A percentile compares a stretch with the other conserved stretches of the same genome.
phyloP scores from a whole-genome alignment of 2,113 vertebrate species.

The Nerophis ophidion region DNA sequence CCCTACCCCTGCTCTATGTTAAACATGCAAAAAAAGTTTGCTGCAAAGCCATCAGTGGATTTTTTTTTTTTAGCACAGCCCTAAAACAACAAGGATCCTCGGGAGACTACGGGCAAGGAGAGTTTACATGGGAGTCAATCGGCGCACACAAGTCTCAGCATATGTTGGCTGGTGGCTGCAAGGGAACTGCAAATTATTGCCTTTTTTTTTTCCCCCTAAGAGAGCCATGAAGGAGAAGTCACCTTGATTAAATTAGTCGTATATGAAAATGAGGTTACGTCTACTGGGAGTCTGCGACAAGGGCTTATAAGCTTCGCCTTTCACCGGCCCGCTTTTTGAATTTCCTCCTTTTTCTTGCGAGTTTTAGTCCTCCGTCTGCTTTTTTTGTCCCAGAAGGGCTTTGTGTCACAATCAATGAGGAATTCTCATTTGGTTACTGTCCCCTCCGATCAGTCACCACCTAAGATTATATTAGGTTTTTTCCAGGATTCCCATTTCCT shows the following conservation, averaged over 20 bases:
- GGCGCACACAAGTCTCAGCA: slow-evolving; percentile 54
- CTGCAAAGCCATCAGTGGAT: slow-evolving; percentile 6
- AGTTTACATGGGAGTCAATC: slow-evolving; percentile 38
- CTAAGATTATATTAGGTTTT: slow-evolving; percentile 52
- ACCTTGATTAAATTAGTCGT: slow-evolving; percentile 72
- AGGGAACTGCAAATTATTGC: slow-evolving; percentile 52
- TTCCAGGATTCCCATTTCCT: slow-evolving; percentile 4
- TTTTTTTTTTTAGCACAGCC: slow-evolving; percentile 35
- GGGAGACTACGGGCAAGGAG: slow-evolving; percentile 23
- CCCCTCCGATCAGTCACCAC: slow-evolving; percentile 37
- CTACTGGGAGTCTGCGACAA: slow-evolving; percentile 60
- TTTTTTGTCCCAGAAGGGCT: slow-evolving; percentile 52
- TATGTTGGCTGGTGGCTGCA: slow-evolving; percentile 56
- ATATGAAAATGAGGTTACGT: slow-evolving; percentile 69
- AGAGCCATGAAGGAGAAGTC: slow-evolving; percentile 59
- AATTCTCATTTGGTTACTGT: slow-evolving; percentile 50
- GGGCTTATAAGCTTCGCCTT: slow-evolving; percentile 58
- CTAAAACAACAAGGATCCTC: slow-evolving; percentile 47
- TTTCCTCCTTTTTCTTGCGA: slow-evolving; percentile 46
- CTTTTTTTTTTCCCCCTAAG: slow-evolving; percentile 47
- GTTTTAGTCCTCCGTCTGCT: slow-evolving; percentile 48
- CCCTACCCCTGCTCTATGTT: background rate
- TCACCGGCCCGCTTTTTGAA: slow-evolving; percentile 48
- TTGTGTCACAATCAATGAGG: slow-evolving; percentile 54
- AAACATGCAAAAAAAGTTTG: slow-evolving; percentile 15